These are phyloP conservation scores for Heterotis niloticus DNA, from an alignment of 2,113 vertebrate genomes.

Conservation along the genomic window DNA sequence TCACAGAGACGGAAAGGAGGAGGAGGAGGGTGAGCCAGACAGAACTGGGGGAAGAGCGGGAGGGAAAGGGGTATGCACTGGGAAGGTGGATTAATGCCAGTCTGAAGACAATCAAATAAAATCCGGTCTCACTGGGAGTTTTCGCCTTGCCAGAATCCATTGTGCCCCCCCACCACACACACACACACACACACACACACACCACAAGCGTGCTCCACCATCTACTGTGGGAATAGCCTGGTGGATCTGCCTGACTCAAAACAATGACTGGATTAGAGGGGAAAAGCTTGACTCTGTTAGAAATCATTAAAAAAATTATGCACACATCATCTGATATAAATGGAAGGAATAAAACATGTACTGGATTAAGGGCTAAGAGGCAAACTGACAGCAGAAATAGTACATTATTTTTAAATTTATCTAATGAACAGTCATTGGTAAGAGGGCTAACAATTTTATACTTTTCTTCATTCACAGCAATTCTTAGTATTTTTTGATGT, in stretches of 20 bases:
- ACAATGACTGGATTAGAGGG: background rate
- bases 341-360: background rate
- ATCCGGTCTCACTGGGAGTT: constrained; percentile 32
- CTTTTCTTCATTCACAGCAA: background rate
- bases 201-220: constrained; percentile 15
- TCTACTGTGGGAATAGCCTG: constrained; percentile 3
- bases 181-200: constrained; percentile 35
- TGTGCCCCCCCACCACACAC: constrained; percentile 40
- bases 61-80: constrained; percentile 31
- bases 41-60: constrained; percentile 23
- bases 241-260: background rate
- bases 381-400: background rate
- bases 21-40: constrained; percentile 10
- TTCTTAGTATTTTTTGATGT: too few relatives aligned
- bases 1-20: constrained; percentile 28
- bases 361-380: background rate
- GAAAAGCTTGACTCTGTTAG: background rate
- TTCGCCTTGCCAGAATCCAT: constrained; percentile 37
- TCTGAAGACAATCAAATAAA: constrained; percentile 51
- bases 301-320: background rate
- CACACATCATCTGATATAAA: background rate
- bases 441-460: too few relatives aligned
- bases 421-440: too few relatives aligned
- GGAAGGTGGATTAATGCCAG: constrained; percentile 42
- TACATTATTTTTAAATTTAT: too few relatives aligned